phyloP scores from a whole-genome alignment of 2,888 invertebrate species.

The Thera obeliscata region DNA sequence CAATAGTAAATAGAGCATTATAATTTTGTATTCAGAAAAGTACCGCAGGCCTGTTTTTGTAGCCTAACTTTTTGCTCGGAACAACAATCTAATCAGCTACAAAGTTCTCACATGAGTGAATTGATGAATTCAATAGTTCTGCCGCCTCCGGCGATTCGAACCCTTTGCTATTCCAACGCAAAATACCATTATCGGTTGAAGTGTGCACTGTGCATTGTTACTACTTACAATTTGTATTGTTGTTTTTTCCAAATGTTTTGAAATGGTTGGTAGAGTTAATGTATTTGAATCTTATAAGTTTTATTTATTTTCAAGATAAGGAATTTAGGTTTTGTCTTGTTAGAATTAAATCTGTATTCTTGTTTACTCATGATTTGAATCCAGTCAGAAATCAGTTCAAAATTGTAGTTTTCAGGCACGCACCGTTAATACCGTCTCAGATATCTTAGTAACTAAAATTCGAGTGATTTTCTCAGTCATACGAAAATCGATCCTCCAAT shows the following conservation, averaged over 20 bases:
- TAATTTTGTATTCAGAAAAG: constrained; percentile 10
- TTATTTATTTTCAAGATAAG: too few species aligned
- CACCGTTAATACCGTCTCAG: too few species aligned
- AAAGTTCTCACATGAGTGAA: constrained; percentile 52
- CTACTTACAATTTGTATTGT: constrained; percentile 6
- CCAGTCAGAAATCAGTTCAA: too few species aligned
- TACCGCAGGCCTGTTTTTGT: constrained; percentile 13
- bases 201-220: constrained; percentile 28
- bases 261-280: too few species aligned
- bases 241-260: neutral
- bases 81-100: constrained; percentile 40
- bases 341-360: too few species aligned
- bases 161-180: constrained; percentile 54
- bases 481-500: too few species aligned
- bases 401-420: too few species aligned
- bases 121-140: constrained; percentile 61
- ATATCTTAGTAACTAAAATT: too few species aligned
- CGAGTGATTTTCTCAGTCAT: too few species aligned
- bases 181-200: constrained; percentile 59
- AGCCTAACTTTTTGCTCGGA: constrained; percentile 26
- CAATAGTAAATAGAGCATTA: neutral
- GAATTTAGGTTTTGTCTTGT: too few species aligned
- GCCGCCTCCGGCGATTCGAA: constrained; percentile 50
- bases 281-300: too few species aligned
- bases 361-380: too few species aligned